A percentile compares a stretch with the other conserved stretches of the same genome.
These are phyloP conservation scores for Axis porcinus DNA, from an alignment of 2,113 vertebrate genomes.

Conservation along the genomic window DNA sequence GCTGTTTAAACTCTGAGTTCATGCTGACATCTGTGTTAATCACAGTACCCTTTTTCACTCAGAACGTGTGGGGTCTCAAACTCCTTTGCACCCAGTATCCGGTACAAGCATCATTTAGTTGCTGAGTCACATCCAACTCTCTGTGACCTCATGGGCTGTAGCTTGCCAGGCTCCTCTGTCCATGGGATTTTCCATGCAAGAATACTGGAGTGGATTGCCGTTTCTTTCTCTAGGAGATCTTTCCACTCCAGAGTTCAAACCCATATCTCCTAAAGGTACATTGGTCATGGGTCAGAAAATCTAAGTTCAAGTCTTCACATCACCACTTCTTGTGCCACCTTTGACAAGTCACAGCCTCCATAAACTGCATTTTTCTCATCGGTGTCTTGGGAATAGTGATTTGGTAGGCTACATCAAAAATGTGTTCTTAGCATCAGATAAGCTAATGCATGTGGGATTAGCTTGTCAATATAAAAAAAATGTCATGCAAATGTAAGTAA, in stretches of 20 bases:
- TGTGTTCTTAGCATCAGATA: not conserved
- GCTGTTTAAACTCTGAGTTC: not conserved
- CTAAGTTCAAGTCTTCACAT: not conserved
- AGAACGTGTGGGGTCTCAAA: not conserved
- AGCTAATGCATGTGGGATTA: not conserved
- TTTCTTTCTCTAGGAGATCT: not conserved
- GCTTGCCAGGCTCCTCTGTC: not conserved
- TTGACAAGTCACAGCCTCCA: not conserved
- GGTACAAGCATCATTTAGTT: not conserved
- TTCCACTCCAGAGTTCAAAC: not conserved
- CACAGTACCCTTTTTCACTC: not conserved
- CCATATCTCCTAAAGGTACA: not conserved
- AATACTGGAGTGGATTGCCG: not conserved
- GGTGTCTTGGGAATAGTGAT: not conserved
- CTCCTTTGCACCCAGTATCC: not conserved
- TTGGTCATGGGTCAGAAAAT: not conserved
- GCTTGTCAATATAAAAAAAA: not conserved
- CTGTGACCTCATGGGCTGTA: not conserved
- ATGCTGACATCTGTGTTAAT: not conserved
- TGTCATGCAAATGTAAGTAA: not conserved
- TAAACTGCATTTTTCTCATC: not conserved
- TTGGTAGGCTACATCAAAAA: not conserved
- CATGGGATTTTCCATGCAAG: not conserved
- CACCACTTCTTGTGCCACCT: not conserved
- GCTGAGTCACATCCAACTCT: not conserved